Evolutionary conservation across 1,140 invertebrate species (phyloP).

Genomic region (Heliconius himera): DNA sequence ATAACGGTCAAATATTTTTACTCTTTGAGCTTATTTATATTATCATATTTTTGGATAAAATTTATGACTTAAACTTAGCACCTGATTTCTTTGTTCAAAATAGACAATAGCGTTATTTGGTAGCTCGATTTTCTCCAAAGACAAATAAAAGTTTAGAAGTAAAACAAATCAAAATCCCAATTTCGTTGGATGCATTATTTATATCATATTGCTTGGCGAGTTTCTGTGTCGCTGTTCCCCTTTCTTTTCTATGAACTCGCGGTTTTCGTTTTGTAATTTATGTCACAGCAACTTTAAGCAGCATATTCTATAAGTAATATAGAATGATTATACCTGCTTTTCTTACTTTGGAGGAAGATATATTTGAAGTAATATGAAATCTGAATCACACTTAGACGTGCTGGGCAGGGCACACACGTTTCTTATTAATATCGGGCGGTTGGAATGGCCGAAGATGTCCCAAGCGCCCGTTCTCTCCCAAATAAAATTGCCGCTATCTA

Average conservation of each 20-base stretch:
- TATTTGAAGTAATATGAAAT: conserved; percentile 32
- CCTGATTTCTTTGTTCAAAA: conserved; percentile 33
- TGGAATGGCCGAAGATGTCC: conserved; percentile 77
- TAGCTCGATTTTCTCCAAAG: conserved; percentile 56
- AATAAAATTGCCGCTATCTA: conserved; percentile 83
- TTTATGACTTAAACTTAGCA: conserved; percentile 60
- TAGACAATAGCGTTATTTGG: conserved; percentile 53
- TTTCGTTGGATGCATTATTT: conserved; percentile 78
- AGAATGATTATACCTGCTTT: background rate
- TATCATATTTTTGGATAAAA: conserved; percentile 57
- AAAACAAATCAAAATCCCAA: conserved; percentile 81
- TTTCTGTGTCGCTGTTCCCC: conserved; percentile 61
- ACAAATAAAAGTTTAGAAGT: conserved; percentile 76
- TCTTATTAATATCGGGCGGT: conserved; percentile 80
- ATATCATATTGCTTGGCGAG: conserved; percentile 75
- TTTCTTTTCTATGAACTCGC: conserved; percentile 68
- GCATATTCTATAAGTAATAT: background rate
- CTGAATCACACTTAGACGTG: conserved; percentile 24
- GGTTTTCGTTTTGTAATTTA: conserved; percentile 40
- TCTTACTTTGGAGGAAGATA: background rate
- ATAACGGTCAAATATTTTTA: background rate
- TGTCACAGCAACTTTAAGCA: conserved; percentile 12
- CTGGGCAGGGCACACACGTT: conserved; percentile 53
- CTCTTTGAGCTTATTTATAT: background rate
- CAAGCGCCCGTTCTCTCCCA: conserved; percentile 79